phyloP scores from a whole-genome alignment of 1,140 invertebrate genomes.

The Rhyzopertha dominica region DNA sequence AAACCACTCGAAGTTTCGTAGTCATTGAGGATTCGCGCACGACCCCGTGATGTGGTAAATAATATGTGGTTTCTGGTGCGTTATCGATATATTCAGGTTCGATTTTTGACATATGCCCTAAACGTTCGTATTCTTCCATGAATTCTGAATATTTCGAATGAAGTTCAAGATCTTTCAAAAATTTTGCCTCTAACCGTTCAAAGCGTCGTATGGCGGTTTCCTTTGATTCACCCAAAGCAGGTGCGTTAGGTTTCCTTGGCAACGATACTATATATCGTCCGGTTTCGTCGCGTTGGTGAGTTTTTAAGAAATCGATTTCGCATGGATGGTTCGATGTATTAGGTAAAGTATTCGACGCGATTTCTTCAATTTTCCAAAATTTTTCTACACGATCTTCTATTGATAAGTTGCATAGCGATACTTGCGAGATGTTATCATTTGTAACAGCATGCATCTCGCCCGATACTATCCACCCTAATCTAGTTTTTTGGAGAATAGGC shows the following conservation, averaged over 20 bases:
- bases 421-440: no score
- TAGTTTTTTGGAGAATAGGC: no score
- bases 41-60: constrained; percentile 47
- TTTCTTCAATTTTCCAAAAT: no score
- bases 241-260: constrained; percentile 3
- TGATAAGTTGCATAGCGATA: no score
- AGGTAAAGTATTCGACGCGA: no score
- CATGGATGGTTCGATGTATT: no score
- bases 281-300: no score
- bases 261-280: constrained; percentile 4
- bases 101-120: constrained; percentile 22
- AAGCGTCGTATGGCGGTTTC: constrained; percentile 18
- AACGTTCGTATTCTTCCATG: constrained; percentile 24
- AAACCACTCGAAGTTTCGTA: constrained; percentile 40
- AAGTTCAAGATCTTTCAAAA: constrained; percentile 21
- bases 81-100: background rate
- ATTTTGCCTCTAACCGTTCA: constrained; percentile 6
- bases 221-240: constrained; percentile 20
- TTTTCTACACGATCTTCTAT: no score
- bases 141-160: constrained; percentile 24
- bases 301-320: no score
- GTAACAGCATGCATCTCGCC: no score
- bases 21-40: constrained; percentile 33
- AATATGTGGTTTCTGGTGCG: constrained; percentile 27
- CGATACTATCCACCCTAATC: no score